Percentiles rank a stretch among this genome's conserved stretches.
These are phyloP conservation scores for Geococcyx californianus DNA, from an alignment of 2,113 vertebrate species.

Conservation along the genomic window DNA sequence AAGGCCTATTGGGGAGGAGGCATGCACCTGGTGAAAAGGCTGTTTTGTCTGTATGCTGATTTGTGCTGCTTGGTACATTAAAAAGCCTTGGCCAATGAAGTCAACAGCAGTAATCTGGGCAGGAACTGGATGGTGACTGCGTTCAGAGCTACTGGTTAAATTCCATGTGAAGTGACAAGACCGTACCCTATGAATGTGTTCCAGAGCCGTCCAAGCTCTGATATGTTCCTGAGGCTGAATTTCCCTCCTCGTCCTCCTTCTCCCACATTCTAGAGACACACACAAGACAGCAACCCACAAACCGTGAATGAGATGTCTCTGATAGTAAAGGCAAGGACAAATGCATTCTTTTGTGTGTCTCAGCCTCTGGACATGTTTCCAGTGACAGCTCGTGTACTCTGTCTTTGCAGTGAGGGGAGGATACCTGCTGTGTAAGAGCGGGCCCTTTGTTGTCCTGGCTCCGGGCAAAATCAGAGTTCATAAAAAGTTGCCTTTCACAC, in stretches of 20 bases:
- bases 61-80: background rate
- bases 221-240: background rate
- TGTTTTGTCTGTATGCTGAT: background rate
- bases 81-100: background rate
- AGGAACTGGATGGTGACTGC: background rate
- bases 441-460: background rate
- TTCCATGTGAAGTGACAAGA: background rate
- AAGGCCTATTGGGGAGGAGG: background rate
- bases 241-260: background rate
- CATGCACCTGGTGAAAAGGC: background rate
- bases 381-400: rapidly evolving
- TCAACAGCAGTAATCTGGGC: background rate
- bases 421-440: background rate
- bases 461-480: background rate
- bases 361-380: background rate
- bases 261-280: background rate
- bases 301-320: background rate
- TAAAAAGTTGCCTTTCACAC: background rate
- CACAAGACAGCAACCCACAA: background rate
- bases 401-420: background rate
- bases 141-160: background rate
- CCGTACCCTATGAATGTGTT: background rate
- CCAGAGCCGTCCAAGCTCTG: background rate
- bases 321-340: background rate
- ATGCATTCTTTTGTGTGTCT: background rate